Evolutionary conservation across 2,797 vertebrate genomes (phyloP).

Genomic region (Muscicapa striata): DNA sequence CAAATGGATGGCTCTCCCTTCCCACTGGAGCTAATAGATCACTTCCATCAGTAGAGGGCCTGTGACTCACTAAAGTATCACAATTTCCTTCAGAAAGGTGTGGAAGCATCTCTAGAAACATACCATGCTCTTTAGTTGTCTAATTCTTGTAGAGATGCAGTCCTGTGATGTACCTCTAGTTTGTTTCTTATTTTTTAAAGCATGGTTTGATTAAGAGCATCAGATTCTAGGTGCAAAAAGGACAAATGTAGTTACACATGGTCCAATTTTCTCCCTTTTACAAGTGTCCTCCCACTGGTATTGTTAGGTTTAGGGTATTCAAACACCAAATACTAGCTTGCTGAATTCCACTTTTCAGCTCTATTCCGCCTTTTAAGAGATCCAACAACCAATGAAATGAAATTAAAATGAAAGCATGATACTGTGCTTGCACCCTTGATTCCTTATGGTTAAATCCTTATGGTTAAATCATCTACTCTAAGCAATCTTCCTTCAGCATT

Average conservation of each 20-base stretch:
- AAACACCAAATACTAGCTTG: background rate
- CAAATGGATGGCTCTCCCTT: background rate
- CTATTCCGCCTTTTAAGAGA: background rate
- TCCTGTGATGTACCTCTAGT: background rate
- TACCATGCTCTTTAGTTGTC: background rate
- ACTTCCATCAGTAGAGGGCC: background rate
- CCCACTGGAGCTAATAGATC: background rate
- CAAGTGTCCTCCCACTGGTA: background rate
- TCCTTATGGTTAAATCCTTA: background rate
- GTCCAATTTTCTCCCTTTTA: background rate
- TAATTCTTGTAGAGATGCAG: background rate
- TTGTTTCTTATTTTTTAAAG: background rate
- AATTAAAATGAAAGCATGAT: background rate
- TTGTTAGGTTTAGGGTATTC: background rate
- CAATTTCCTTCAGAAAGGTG: background rate
- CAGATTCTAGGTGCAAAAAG: background rate
- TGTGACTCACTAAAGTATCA: background rate
- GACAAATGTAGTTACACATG: background rate
- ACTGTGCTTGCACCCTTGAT: background rate
- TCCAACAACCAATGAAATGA: background rate
- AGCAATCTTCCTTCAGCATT: background rate
- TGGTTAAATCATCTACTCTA: background rate
- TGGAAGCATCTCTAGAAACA: background rate
- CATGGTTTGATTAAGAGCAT: background rate
- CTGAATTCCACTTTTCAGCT: background rate